Evolutionary conservation across 2,797 vertebrate species (phyloP).

Genomic region (Chaetodon trifasciatus): DNA sequence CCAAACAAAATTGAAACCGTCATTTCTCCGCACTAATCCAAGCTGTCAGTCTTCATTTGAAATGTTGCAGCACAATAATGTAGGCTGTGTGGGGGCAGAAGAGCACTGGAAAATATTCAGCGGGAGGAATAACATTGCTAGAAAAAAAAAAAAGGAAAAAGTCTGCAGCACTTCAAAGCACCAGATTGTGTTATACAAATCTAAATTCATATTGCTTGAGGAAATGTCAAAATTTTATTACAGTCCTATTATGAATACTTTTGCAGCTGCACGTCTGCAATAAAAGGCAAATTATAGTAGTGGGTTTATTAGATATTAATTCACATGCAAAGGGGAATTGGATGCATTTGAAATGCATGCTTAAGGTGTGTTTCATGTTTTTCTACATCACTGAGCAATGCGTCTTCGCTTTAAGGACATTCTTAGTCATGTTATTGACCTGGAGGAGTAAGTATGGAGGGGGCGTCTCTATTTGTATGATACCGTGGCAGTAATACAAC

Average conservation of each 20-base stretch:
- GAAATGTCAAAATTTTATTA: slow-evolving; percentile 48
- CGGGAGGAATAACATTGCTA: slow-evolving; percentile 52
- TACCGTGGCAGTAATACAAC: background rate
- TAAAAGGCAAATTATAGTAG: slow-evolving; percentile 22
- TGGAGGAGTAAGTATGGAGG: too few species aligned
- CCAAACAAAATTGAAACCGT: slow-evolving; percentile 7
- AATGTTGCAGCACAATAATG: slow-evolving; percentile 26
- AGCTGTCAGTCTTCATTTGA: slow-evolving; percentile 60
- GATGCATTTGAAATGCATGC: slow-evolving; percentile 23
- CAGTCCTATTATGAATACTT: slow-evolving; percentile 18
- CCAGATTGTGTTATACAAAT: slow-evolving; percentile 54
- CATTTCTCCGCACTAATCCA: slow-evolving; percentile 21
- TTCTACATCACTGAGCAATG: background rate
- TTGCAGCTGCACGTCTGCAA: slow-evolving; percentile 9
- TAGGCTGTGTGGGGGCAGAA: slow-evolving; percentile 32
- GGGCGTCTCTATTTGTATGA: too few species aligned
- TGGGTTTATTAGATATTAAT: slow-evolving; percentile 49
- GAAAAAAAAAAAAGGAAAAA: slow-evolving; percentile 22
- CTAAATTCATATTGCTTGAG: slow-evolving; percentile 29
- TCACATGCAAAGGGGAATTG: background rate
- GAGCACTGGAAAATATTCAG: slow-evolving; percentile 50
- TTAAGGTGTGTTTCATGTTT: slow-evolving; percentile 28
- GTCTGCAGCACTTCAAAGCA: slow-evolving; percentile 47
- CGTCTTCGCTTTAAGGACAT: background rate
- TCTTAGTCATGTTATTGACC: background rate